Percentiles rank a stretch among this genome's conserved stretches.
Conservation (phyloP, 2,113 vertebrate species). For the Rhabdomys dilectus region DNA sequence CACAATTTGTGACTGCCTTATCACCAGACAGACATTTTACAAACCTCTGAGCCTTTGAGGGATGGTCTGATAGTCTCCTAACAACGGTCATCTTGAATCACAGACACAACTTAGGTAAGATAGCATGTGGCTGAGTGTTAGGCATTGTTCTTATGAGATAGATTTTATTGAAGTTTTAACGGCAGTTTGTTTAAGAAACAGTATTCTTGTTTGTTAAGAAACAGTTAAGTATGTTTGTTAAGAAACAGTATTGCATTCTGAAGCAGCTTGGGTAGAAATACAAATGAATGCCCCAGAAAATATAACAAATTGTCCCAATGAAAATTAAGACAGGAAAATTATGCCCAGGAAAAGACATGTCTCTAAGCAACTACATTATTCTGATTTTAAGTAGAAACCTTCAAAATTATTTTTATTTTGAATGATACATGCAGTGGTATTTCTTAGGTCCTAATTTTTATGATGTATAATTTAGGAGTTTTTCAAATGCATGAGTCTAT, state of each 20-base stretch:
- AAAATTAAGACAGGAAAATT: constrained; percentile 35
- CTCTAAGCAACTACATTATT: background rate
- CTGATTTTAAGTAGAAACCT: constrained; percentile 2
- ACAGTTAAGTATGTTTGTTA: too few species aligned
- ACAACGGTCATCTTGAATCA: constrained; percentile 41
- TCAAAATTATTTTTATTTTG: constrained; percentile 32
- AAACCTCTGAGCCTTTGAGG: background rate
- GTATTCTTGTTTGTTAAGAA: too few species aligned
- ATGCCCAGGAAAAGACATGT: constrained; percentile 9
- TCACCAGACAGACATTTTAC: background rate
- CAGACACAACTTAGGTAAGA: background rate
- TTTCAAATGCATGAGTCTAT: background rate
- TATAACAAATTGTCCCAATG: background rate
- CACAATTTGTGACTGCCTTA: background rate
- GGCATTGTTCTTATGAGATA: background rate
- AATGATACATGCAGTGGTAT: background rate
- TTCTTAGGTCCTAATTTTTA: background rate
- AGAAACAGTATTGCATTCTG: background rate
- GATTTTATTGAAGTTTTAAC: constrained; percentile 38
- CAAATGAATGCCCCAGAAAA: background rate
- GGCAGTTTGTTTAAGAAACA: constrained; percentile 38
- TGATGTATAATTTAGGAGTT: background rate
- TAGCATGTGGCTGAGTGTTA: background rate
- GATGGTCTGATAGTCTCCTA: background rate
- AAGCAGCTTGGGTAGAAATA: constrained; percentile 28